phyloP scores from a whole-genome alignment of 2,113 vertebrate species.

The Trichomycterus rosablanca region DNA sequence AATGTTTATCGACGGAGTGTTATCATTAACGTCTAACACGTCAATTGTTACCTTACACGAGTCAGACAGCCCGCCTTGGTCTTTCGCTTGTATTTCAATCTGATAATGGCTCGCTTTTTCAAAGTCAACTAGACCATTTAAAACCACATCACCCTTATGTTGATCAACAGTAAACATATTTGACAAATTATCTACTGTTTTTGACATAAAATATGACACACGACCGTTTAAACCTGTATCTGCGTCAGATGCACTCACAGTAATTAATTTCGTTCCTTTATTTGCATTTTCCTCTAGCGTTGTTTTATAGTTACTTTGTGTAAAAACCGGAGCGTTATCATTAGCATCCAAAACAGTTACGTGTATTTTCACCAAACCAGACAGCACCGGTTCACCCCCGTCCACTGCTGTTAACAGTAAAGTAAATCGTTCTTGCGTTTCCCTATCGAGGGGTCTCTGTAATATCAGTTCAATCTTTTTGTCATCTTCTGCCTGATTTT shows the following conservation, averaged over 20 bases:
- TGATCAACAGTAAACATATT: constrained; percentile 56
- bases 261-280: constrained; percentile 38
- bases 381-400: constrained; percentile 51
- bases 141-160: constrained; percentile 55
- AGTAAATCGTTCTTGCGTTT: constrained; percentile 42
- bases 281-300: constrained; percentile 40
- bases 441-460: constrained; percentile 54
- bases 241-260: constrained; percentile 52
- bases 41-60: constrained; percentile 66
- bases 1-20: constrained; percentile 51
- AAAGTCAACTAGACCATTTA: constrained; percentile 58
- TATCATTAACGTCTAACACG: constrained; percentile 61
- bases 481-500: constrained; percentile 35
- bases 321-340: constrained; percentile 43
- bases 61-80: constrained; percentile 58
- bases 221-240: constrained; percentile 58
- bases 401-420: constrained; percentile 52
- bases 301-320: constrained; percentile 36
- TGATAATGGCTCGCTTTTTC: constrained; percentile 62
- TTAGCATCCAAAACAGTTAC: constrained; percentile 48
- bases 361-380: constrained; percentile 53
- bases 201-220: constrained; percentile 54
- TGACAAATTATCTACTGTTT: constrained; percentile 38
- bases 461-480: constrained; percentile 49
- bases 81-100: constrained; percentile 63